Percentiles rank a stretch among this genome's conserved stretches.
Conservation (phyloP, 2,797 vertebrate genomes). For the Coendou prehensilis region DNA sequence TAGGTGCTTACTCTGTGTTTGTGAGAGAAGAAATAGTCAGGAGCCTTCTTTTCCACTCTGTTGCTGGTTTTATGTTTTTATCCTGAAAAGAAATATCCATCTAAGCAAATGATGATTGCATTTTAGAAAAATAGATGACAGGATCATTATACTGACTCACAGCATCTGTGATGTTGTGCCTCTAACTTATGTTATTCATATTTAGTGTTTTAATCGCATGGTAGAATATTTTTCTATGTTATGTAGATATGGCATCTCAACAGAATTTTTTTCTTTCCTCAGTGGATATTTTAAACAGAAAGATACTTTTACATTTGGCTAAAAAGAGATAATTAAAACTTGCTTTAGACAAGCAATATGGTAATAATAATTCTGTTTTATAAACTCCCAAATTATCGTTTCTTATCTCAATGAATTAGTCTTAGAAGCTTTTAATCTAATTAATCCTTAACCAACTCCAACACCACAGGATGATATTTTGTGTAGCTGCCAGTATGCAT, state of each 20-base stretch:
- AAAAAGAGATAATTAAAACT: slow-evolving; percentile 70
- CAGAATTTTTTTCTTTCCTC: slow-evolving; percentile 13
- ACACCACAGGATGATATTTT: slow-evolving; percentile 67
- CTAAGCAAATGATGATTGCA: slow-evolving; percentile 30
- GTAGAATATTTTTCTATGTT: slow-evolving; percentile 43
- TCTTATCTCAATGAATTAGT: slow-evolving; percentile 73
- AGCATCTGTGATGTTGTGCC: slow-evolving; percentile 21
- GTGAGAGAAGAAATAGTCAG: not conserved
- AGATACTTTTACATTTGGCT: slow-evolving; percentile 61
- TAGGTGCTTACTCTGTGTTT: not conserved
- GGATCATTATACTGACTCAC: not conserved
- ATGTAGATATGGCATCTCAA: slow-evolving; percentile 16
- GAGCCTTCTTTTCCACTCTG: not conserved
- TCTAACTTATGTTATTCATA: slow-evolving; percentile 58
- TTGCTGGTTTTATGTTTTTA: not conserved
- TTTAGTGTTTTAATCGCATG: slow-evolving; percentile 65
- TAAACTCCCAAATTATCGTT: slow-evolving; percentile 68
- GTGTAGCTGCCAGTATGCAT: slow-evolving; percentile 36
- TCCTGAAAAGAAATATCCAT: slow-evolving; percentile 18
- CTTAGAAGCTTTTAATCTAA: slow-evolving; percentile 78
- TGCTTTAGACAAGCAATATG: slow-evolving; percentile 68
- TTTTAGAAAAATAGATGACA: slow-evolving; percentile 54
- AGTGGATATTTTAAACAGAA: slow-evolving; percentile 63
- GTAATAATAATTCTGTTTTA: slow-evolving; percentile 61
- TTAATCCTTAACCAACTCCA: slow-evolving; percentile 77